These are phyloP conservation scores for Mobula birostris DNA, from an alignment of 2,113 vertebrate genomes.

Conservation along the genomic window DNA sequence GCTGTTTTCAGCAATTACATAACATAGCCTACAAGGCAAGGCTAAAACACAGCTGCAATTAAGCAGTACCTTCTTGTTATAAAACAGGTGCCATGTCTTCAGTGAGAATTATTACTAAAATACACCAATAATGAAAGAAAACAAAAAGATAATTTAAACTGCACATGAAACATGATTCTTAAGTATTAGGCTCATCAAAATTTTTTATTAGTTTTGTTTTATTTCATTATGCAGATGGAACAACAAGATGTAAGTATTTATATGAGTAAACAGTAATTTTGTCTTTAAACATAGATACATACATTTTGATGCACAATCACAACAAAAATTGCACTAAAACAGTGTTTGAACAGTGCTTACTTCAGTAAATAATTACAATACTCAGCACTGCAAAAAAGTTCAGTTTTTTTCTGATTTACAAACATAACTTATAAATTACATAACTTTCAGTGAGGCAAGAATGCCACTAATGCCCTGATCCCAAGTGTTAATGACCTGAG, in stretches of 20 bases:
- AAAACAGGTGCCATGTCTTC: not conserved
- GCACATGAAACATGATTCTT: not conserved
- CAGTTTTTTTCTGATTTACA: slow-evolving; percentile 35
- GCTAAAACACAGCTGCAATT: not conserved
- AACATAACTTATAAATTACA: slow-evolving; percentile 38
- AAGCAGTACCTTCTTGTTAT: not conserved
- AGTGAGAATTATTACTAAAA: not conserved
- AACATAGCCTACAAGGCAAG: not conserved
- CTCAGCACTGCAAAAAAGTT: slow-evolving; percentile 30
- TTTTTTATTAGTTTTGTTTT: slow-evolving; percentile 32
- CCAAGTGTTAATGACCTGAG: slow-evolving; percentile 33
- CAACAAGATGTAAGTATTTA: slow-evolving; percentile 37
- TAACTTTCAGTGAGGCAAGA: slow-evolving; percentile 32
- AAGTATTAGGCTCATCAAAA: not conserved
- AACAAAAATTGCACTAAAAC: slow-evolving; percentile 38
- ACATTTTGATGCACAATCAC: slow-evolving; percentile 36
- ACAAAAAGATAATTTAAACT: not conserved
- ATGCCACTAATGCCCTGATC: slow-evolving; percentile 37
- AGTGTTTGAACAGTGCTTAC: slow-evolving; percentile 30
- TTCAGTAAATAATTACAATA: slow-evolving; percentile 35
- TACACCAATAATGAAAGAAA: not conserved
- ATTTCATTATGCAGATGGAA: slow-evolving; percentile 37
- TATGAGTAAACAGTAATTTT: slow-evolving; percentile 35
- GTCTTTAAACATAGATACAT: slow-evolving; percentile 38
- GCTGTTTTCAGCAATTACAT: not conserved